Evolutionary conservation across 1,140 invertebrate genomes (phyloP).

Genomic region (Diprion similis): DNA sequence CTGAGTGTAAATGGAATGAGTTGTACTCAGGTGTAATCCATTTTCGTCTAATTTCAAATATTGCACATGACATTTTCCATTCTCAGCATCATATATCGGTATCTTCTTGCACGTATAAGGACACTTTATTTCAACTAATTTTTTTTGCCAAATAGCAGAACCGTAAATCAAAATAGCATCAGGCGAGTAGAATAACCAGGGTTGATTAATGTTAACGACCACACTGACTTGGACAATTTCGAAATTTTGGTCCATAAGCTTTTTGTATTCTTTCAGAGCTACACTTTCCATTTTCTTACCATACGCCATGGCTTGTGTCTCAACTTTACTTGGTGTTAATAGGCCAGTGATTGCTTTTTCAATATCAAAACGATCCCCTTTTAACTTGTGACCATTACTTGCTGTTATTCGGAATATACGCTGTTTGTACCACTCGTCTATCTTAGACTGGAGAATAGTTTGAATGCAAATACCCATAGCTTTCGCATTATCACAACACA

Average conservation of each 20-base stretch:
- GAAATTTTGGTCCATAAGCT: not conserved
- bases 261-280: constrained; percentile 8
- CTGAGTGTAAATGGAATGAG: constrained; percentile 20
- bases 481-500: constrained; percentile 19
- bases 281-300: constrained; percentile 18
- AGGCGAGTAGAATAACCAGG: constrained; percentile 18
- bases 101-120: constrained; percentile 20
- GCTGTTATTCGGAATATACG: constrained; percentile 25
- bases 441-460: constrained; percentile 22
- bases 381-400: constrained; percentile 23
- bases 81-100: not conserved
- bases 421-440: constrained; percentile 20
- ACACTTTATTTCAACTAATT: constrained; percentile 21
- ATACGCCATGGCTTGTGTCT: constrained; percentile 13
- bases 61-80: constrained; percentile 12
- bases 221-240: constrained; percentile 18
- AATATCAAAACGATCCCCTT: constrained; percentile 20
- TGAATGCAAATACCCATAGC: constrained; percentile 4
- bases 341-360: constrained; percentile 19
- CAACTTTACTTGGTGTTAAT: not conserved
- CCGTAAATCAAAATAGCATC: constrained; percentile 17
- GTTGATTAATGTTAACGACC: constrained; percentile 8
- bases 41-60: constrained; percentile 20
- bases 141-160: constrained; percentile 18
- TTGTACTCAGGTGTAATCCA: constrained; percentile 18